These are phyloP conservation scores for Beris chalybata DNA, from an alignment of 2,888 invertebrate species.

Conservation along the genomic window DNA sequence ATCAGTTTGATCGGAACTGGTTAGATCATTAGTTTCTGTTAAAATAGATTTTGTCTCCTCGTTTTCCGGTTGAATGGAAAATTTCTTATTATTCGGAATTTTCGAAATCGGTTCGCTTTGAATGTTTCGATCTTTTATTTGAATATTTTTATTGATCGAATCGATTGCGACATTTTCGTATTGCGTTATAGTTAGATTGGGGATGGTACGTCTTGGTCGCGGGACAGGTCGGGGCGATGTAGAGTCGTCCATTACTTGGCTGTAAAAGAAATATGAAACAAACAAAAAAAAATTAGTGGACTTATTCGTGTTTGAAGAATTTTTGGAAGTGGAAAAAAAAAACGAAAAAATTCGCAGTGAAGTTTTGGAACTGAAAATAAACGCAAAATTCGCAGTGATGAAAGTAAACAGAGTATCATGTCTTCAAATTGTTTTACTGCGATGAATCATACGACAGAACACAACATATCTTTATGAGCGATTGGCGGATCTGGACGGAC, in stretches of 20 bases:
- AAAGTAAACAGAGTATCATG: too few relatives aligned
- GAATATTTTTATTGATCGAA: conserved; percentile 46
- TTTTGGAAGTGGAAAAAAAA: too few relatives aligned
- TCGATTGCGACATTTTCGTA: conserved; percentile 54
- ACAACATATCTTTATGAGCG: too few relatives aligned
- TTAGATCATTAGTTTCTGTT: conserved; percentile 47
- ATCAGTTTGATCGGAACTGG: conserved; percentile 51
- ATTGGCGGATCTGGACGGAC: too few relatives aligned
- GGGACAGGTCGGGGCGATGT: conserved; percentile 47
- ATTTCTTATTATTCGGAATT: conserved; percentile 47
- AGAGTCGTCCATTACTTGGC: conserved; percentile 7
- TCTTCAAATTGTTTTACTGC: too few relatives aligned
- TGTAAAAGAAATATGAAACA: not conserved
- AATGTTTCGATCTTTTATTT: conserved; percentile 50
- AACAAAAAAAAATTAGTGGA: too few relatives aligned
- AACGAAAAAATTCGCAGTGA: too few relatives aligned
- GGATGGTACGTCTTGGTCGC: conserved; percentile 51
- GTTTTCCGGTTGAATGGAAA: conserved; percentile 41
- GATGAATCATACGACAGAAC: too few relatives aligned
- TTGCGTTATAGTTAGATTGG: conserved; percentile 47
- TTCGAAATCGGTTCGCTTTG: conserved; percentile 48
- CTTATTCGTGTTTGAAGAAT: too few relatives aligned
- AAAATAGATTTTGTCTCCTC: conserved; percentile 41
- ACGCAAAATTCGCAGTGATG: too few relatives aligned
- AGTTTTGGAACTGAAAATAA: too few relatives aligned